Evolutionary conservation across 1,140 invertebrate genomes (phyloP), one percentile per base, ranked within the genome.

Genomic region (Drosophila kepulauana): DNA sequence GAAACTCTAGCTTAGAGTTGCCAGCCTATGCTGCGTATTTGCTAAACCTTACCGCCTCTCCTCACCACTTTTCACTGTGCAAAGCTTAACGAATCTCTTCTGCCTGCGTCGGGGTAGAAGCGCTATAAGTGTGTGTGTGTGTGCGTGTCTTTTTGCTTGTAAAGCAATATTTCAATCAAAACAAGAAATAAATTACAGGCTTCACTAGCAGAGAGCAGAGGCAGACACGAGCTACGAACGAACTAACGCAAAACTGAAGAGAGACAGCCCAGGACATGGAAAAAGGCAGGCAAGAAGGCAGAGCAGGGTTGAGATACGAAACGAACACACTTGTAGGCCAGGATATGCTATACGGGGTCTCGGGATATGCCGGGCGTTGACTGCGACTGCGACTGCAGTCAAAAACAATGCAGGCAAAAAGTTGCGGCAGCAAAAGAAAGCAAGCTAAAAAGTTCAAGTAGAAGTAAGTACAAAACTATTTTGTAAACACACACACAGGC

Each of bases 151-250:
- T 85, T 88, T 81, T 85, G 86, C 85, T 81, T 89, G 85, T 89
- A 90, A 89, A 90, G 85, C 85, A 89, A 89, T 89, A 89, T 89
- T 89, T 89, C 85, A 89, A 89, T 89, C 85, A 89, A 90, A 89
- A 89, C 85, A 89, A 89, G 85, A 90, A 89, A 89, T 89, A 89
- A 89, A 89, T 89, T 89, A 89, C 85, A 79, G 85, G 85, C 86
- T 90, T 89, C 86, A 85, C 65, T 70, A 73, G 86, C 86, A 90
- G 85, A 63, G 70, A 79, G 71, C 54, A 10, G 35, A 8, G 65
- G 62, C 74, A 65, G 72, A 70, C 59, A 70, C 49, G 28, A 73
- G 35, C 46, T 56, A 49, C 48, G 62, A 62, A 49, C 48, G 62
- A 62, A 74, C 81, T 70, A 78, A 72, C 69, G 65, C 65, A 77